Base-by-base conservation (phyloP, 2,113 vertebrate genomes). In the Probosciger aterrimus region DNA sequence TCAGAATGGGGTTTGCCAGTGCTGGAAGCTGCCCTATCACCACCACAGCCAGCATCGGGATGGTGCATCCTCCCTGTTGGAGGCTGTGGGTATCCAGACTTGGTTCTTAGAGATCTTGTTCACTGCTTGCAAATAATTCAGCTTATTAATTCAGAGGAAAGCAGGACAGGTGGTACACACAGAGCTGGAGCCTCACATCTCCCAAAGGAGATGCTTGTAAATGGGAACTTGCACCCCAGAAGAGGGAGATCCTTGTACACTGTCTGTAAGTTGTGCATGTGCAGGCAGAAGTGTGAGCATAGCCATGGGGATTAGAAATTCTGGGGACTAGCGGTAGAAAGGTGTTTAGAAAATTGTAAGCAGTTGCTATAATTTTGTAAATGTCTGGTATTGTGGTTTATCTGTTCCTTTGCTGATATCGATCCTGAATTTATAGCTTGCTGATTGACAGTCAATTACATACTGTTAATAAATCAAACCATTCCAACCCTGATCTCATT, bases 401-500 rank as follows among this genome's bases (percentile, higher is more conserved):
- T 69, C 71, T 65, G 5, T 73, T 88, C 39, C 68, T 88, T 49
- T 74, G 31, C 37, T 70, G 79, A 8, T 93, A 91, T 62, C 4
- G 53, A 96, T 95, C 64, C 79, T 49, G 59, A 81, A 78, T 24
- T 25, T 90, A 94, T 83, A 83, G 79, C 49, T 86, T n/a, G 25
- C 59, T 88, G 88, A 90, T 83, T 83, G 59, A 71, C 25, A 30
- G 86, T 86, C 92, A 86, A 96, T 96, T 93, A 70, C 0, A 0
- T 78, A 37, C 94, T 50, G 83, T 94, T 94, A 93, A 95, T 88
- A 92, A 88, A 95, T 96, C 94, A 81, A 80, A 67, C 53, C 2
- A 9, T 55, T 95, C 94, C 76, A 90, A 63, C 35, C 55, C 37
- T 81, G 59, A 81, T 86, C 93, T 83, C 31, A 15, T 81, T 92